Evolutionary conservation across 2,113 vertebrate species (phyloP).

Genomic region (Anguilla japonica): DNA sequence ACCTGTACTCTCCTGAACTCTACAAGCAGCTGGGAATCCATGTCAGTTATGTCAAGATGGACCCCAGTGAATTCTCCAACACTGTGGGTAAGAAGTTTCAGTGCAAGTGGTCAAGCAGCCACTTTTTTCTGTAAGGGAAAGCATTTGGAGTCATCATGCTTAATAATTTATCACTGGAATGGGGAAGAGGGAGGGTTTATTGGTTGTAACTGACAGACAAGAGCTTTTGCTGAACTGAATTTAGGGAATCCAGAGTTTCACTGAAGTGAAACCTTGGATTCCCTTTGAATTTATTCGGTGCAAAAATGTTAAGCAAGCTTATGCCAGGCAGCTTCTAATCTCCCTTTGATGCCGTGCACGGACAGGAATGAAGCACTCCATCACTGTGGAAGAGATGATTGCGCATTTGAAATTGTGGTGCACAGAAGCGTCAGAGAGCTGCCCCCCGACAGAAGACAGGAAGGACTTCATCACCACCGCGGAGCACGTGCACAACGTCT

Average conservation of each 20-base stretch:
- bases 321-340: background rate
- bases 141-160: background rate
- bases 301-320: background rate
- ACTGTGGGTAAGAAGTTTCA: constrained; percentile 55
- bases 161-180: background rate
- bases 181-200: background rate
- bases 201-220: background rate
- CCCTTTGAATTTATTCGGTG: background rate
- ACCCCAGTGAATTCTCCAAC: constrained; percentile 64
- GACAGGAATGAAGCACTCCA: constrained; percentile 64
- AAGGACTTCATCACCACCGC: constrained; percentile 59
- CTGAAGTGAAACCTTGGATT: too few relatives aligned
- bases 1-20: constrained; percentile 61
- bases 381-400: constrained; percentile 62
- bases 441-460: constrained; percentile 40
- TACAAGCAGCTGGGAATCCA: constrained; percentile 62
- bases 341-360: constrained; percentile 8
- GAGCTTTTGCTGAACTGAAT: background rate
- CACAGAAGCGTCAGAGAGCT: constrained; percentile 19
- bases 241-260: background rate
- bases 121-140: background rate
- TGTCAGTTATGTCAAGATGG: constrained; percentile 59
- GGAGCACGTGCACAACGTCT: constrained; percentile 66
- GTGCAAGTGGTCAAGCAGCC: background rate
- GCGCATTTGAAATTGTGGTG: constrained; percentile 71